Conservation (phyloP, 2,888 invertebrate species). For the Lottia gigantea region DNA sequence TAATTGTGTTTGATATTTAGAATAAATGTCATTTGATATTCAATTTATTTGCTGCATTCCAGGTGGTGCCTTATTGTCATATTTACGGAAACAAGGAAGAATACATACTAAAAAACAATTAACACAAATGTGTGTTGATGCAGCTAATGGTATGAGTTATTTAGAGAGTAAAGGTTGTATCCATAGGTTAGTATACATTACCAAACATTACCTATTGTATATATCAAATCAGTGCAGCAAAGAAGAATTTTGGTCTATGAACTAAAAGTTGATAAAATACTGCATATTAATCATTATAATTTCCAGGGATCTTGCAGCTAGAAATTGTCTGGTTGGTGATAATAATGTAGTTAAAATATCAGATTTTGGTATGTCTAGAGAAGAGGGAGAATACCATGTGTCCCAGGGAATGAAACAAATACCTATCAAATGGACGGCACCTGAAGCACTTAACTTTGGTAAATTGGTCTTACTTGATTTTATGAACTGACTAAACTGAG, state of each 20-base stretch:
- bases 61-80: conserved; percentile 92
- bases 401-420: conserved; percentile 98
- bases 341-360: conserved; percentile 91
- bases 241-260: too few relatives aligned
- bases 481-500: too few relatives aligned
- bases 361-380: conserved; percentile 97
- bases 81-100: conserved; percentile 81
- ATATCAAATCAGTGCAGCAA: not conserved
- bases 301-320: conserved; percentile 86
- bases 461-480: conserved; percentile 45
- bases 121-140: conserved; percentile 88
- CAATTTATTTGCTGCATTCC: too few relatives aligned
- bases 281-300: not conserved
- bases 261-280: too few relatives aligned
- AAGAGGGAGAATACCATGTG: conserved; percentile 96
- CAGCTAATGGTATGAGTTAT: conserved; percentile 94
- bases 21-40: not conserved
- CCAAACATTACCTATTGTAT: not conserved
- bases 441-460: conserved; percentile 95
- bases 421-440: conserved; percentile 98
- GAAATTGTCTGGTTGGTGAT: conserved; percentile 90
- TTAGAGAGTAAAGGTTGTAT: conserved; percentile 95
- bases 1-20: not conserved
- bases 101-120: conserved; percentile 54
- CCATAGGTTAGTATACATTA: conserved; percentile 72